These are phyloP conservation scores for Tanaodytes sp. DNA, from an alignment of 2,888 invertebrate species.

Conservation along the genomic window DNA sequence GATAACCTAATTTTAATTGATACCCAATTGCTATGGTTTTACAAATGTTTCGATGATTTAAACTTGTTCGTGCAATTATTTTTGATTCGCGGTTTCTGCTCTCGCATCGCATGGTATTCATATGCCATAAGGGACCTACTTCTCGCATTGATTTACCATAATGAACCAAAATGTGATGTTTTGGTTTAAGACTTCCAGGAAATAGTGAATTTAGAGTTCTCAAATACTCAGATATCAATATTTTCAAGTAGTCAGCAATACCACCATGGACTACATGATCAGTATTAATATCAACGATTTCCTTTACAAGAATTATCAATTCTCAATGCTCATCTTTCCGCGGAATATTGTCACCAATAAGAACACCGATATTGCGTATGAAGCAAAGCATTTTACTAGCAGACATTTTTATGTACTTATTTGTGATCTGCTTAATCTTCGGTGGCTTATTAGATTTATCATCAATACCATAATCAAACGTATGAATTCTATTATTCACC, in stretches of 20 bases:
- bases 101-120: conserved; percentile 15
- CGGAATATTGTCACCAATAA: conserved; percentile 19
- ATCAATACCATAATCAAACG: conserved; percentile 16
- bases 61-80: conserved; percentile 18
- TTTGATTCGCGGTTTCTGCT: conserved; percentile 14
- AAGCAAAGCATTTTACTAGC: conserved; percentile 22
- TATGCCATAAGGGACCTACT: not conserved
- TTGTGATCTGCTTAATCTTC: conserved; percentile 15
- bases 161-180: conserved; percentile 6
- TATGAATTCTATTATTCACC: conserved; percentile 28
- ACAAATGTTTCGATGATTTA: conserved; percentile 39
- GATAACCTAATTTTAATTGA: conserved; percentile 31
- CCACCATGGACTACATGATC: conserved; percentile 20
- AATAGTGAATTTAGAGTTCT: not conserved
- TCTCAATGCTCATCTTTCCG: conserved; percentile 1
- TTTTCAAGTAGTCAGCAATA: conserved; percentile 27
- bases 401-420: conserved; percentile 16
- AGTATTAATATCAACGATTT: conserved; percentile 25
- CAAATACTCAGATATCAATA: not conserved
- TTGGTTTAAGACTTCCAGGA: conserved; percentile 2
- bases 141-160: not conserved
- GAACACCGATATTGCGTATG: conserved; percentile 11
- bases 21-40: conserved; percentile 16
- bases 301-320: conserved; percentile 11
- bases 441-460: conserved; percentile 5